phyloP scores from a whole-genome alignment of 2,797 vertebrate genomes.

The Macropus fuliginosus region DNA sequence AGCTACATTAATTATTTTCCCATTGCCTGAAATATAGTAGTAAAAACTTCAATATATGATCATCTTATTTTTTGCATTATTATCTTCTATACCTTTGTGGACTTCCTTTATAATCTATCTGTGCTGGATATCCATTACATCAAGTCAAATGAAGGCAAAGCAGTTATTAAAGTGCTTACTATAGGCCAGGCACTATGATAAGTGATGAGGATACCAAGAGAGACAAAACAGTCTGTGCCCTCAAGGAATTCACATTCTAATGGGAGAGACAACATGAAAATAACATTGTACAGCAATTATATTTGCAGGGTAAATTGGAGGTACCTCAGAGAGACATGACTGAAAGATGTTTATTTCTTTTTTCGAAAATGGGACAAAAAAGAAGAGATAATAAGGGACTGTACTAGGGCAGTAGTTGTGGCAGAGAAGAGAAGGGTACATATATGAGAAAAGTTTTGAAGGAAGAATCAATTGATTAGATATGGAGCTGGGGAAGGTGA shows the following conservation, averaged over 20 bases:
- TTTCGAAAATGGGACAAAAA: not conserved
- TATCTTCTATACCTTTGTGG: not conserved
- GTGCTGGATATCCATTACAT: not conserved
- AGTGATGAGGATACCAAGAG: not conserved
- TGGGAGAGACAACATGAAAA: not conserved
- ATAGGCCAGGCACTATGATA: not conserved
- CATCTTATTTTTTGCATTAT: not conserved
- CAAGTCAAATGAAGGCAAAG: not conserved
- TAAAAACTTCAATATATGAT: not conserved
- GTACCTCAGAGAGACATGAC: not conserved
- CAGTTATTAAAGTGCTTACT: not conserved
- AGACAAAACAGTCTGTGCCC: not conserved
- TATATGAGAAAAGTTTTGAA: not conserved
- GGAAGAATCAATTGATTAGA: not conserved
- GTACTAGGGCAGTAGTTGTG: not conserved
- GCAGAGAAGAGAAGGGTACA: not conserved
- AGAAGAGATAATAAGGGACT: not conserved
- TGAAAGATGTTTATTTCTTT: not conserved
- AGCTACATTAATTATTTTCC: not conserved
- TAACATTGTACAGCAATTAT: not conserved
- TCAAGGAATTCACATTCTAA: not conserved
- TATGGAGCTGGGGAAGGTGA: not conserved
- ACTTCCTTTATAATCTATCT: not conserved
- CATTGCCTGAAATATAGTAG: not conserved
- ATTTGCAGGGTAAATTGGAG: not conserved